Conservation (phyloP, 2,113 vertebrate species). For the Halichoeres trimaculatus region DNA sequence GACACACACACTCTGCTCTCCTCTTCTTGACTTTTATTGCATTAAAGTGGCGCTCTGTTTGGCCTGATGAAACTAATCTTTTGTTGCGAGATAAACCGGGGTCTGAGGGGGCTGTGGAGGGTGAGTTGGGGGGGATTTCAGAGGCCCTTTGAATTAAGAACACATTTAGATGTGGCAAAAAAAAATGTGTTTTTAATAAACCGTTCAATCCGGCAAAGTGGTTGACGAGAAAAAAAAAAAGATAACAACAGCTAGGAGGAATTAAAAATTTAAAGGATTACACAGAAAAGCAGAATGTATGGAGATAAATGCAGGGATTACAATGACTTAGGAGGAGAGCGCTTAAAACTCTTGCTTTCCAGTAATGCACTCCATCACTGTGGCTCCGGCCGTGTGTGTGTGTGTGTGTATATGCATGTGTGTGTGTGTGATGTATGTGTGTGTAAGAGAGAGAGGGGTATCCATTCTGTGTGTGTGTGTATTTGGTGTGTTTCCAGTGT, state of each 20-base stretch:
- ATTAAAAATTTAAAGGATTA: conserved; percentile 87
- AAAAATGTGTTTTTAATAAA: conserved; percentile 84
- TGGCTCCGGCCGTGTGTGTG: conserved; percentile 41
- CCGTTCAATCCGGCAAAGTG: conserved; percentile 74
- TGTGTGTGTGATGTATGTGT: conserved; percentile 23
- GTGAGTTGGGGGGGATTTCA: conserved; percentile 20
- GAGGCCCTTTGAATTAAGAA: conserved; percentile 76
- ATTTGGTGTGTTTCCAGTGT: conserved; percentile 13
- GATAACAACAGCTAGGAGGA: conserved; percentile 85
- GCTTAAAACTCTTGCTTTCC: conserved; percentile 84
- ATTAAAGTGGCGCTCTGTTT: conserved; percentile 73
- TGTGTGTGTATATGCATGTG: conserved; percentile 23
- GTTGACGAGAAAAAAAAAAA: conserved; percentile 49
- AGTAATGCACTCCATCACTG: conserved; percentile 84
- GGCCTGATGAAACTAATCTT: conserved; percentile 82
- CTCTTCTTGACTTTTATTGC: conserved; percentile 72
- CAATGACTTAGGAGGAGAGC: conserved; percentile 84
- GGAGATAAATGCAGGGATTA: conserved; percentile 87
- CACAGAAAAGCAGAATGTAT: conserved; percentile 83
- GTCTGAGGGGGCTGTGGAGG: conserved; percentile 28
- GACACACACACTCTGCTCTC: conserved; percentile 11
- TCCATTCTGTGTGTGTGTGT: conserved; percentile 37
- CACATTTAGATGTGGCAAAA: conserved; percentile 78
- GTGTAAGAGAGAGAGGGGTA: conserved; percentile 44
- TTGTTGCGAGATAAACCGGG: conserved; percentile 81